Conservation (phyloP, 2,888 invertebrate species). For the Melanargia galathea region DNA sequence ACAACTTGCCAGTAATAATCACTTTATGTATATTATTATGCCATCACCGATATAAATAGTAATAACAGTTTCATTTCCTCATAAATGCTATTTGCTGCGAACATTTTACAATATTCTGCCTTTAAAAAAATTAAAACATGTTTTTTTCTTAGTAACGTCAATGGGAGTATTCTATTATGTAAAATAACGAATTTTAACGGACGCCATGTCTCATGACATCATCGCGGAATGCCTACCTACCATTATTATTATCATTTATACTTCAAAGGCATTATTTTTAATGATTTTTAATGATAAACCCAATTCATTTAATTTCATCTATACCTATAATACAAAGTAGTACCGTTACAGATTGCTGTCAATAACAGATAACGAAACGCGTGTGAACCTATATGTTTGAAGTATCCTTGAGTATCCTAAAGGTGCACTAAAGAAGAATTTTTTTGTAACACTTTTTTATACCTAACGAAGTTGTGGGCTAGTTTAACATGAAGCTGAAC, state of each 20-base stretch:
- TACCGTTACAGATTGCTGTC: too few relatives aligned
- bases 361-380: too few relatives aligned
- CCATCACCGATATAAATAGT: slow-evolving; percentile 14
- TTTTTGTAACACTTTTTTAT: too few relatives aligned
- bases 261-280: not conserved
- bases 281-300: not conserved
- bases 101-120: not conserved
- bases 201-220: slow-evolving; percentile 15
- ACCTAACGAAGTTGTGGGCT: too few relatives aligned
- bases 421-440: too few relatives aligned
- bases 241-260: not conserved
- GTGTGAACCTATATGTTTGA: too few relatives aligned
- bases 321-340: too few relatives aligned
- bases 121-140: not conserved
- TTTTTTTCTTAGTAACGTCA: slow-evolving; percentile 26
- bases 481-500: not conserved
- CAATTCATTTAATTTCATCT: too few relatives aligned
- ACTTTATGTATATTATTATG: slow-evolving; percentile 3
- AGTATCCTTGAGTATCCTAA: too few relatives aligned
- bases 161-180: not conserved
- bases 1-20: slow-evolving; percentile 2
- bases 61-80: slow-evolving; percentile 24
- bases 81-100: not conserved
- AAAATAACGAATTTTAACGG: slow-evolving; percentile 32
- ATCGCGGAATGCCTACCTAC: not conserved